Percentiles rank a stretch among this genome's conserved stretches.
Evolutionary conservation across 2,113 vertebrate genomes (phyloP).

Genomic region (Fulmarus glacialis): DNA sequence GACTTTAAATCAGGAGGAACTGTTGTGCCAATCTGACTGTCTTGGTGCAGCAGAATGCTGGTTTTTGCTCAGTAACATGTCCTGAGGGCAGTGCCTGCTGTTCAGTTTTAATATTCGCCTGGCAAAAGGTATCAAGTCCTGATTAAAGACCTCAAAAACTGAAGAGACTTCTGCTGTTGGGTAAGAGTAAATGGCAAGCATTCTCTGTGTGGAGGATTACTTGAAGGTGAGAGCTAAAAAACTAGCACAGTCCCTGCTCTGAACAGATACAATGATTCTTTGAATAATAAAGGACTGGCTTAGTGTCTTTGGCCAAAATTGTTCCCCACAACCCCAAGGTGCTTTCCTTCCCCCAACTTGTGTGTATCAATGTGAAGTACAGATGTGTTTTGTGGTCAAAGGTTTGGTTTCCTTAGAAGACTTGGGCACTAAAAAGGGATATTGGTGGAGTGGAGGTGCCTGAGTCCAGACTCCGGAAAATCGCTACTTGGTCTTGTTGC

Average conservation of each 20-base stretch:
- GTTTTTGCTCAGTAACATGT: neutral
- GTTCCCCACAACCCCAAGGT: neutral
- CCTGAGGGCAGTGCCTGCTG: neutral
- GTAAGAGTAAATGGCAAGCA: neutral
- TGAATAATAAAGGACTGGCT: neutral
- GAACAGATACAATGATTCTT: neutral
- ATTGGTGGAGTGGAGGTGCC: neutral
- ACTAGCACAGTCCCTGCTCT: neutral
- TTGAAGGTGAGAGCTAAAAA: neutral
- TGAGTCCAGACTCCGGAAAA: neutral
- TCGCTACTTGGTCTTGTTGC: neutral
- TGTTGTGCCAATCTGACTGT: neutral
- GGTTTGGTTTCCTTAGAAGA: neutral
- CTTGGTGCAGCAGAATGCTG: neutral
- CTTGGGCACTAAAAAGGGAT: neutral
- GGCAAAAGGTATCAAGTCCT: neutral
- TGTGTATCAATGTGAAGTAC: neutral
- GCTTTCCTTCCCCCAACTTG: neutral
- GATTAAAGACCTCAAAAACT: neutral
- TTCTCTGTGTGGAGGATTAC: neutral
- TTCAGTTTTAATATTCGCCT: neutral
- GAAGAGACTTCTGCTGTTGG: neutral
- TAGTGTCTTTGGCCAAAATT: neutral
- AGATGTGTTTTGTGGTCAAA: neutral
- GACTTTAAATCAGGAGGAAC: neutral